Percentiles rank a stretch among this genome's conserved stretches.
These are phyloP conservation scores for Drosophila histrio DNA, from an alignment of 2,888 invertebrate genomes.

Conservation along the genomic window DNA sequence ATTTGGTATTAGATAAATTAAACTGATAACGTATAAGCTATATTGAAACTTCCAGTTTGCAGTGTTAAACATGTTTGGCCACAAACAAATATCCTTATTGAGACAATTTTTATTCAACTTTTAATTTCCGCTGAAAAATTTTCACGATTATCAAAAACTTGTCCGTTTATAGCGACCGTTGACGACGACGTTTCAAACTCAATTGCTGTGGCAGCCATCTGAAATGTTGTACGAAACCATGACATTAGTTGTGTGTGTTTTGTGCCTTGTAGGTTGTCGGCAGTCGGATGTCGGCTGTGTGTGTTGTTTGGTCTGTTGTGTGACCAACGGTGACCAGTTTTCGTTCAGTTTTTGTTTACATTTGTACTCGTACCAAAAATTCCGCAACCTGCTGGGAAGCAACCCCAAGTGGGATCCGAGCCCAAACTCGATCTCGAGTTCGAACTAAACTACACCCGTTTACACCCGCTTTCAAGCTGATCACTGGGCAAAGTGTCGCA, in stretches of 20 bases:
- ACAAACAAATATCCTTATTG: constrained; percentile 37
- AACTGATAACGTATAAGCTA: constrained; percentile 28
- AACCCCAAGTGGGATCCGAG: constrained; percentile 15
- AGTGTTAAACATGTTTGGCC: constrained; percentile 44
- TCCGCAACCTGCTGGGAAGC: constrained; percentile 47
- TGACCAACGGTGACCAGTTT: constrained; percentile 43
- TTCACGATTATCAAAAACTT: not conserved
- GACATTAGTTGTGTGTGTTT: constrained; percentile 38
- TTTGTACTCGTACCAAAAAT: constrained; percentile 44
- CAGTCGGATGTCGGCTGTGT: constrained; percentile 5
- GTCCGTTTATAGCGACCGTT: constrained; percentile 56
- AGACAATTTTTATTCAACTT: constrained; percentile 5
- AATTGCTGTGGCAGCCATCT: constrained; percentile 54
- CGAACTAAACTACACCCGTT: constrained; percentile 30
- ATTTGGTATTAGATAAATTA: constrained; percentile 32
- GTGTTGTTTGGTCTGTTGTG: constrained; percentile 10
- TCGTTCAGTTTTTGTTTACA: constrained; percentile 53
- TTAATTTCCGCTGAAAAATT: constrained; percentile 4
- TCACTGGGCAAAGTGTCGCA: constrained; percentile 28
- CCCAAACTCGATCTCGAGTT: not conserved
- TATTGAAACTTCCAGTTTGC: constrained; percentile 50
- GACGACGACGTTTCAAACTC: constrained; percentile 50
- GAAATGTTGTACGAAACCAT: constrained; percentile 62
- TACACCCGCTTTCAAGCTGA: constrained; percentile 27
- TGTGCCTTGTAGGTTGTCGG: constrained; percentile 7